Conservation (phyloP, 92 coral and sea anemone genomes). For the Meandrina meandrites region DNA sequence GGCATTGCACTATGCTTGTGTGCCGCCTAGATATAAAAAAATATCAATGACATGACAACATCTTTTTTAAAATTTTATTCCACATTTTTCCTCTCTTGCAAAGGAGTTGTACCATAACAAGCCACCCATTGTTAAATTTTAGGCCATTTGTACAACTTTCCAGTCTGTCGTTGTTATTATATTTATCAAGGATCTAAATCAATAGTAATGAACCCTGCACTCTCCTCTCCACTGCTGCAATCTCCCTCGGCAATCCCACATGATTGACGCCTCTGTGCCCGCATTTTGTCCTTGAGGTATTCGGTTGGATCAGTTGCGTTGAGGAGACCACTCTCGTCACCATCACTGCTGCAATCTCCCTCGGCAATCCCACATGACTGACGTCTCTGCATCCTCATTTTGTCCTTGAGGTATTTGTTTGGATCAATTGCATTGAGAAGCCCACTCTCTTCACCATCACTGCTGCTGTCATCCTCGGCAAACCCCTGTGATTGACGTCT, state of each 20-base stretch:
- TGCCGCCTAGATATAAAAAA: too few species aligned
- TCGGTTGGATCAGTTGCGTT: constrained; percentile 10
- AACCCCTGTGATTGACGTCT: constrained; percentile 52
- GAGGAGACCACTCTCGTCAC: not conserved
- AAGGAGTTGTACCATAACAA: not conserved
- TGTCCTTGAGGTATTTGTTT: constrained; percentile 47
- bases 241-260: constrained; percentile 45
- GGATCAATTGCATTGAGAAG: not conserved
- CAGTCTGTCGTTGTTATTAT: not conserved
- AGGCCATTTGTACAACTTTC: not conserved
- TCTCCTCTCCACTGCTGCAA: constrained; percentile 41
- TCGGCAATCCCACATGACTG: constrained; percentile 48
- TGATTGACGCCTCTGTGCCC: constrained; percentile 54
- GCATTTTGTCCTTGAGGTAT: constrained; percentile 50
- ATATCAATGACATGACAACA: too few species aligned
- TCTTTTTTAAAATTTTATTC: not conserved
- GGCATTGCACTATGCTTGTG: too few species aligned
- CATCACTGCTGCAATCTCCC: constrained; percentile 42
- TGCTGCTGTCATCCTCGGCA: constrained; percentile 1
- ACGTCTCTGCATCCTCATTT: constrained; percentile 50
- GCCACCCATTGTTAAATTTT: not conserved
- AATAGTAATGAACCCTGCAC: not conserved
- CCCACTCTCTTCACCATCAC: not conserved
- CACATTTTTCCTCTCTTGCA: not conserved
- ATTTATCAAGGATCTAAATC: not conserved